These are phyloP conservation scores for Carpatolechia fugitivella DNA, from an alignment of 2,888 invertebrate genomes.

Conservation along the genomic window DNA sequence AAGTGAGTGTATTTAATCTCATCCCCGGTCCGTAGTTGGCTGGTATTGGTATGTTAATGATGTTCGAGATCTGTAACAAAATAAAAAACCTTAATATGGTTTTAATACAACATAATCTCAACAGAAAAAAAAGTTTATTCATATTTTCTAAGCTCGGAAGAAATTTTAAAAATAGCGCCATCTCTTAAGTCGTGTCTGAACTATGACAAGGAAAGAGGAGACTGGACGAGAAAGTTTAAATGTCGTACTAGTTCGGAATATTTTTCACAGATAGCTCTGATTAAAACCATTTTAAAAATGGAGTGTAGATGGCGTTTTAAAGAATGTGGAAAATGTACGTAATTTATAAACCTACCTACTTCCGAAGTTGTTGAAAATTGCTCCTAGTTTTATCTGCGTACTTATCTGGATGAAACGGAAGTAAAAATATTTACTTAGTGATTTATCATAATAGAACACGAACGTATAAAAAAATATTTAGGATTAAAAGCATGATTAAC, in stretches of 20 bases:
- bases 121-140: neutral
- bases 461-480: too few relatives aligned
- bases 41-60: conserved; percentile 47
- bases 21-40: neutral
- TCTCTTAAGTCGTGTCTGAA: conserved; percentile 21
- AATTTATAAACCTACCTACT: neutral
- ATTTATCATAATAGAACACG: neutral
- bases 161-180: conserved; percentile 26
- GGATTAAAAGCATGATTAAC: too few relatives aligned
- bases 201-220: neutral
- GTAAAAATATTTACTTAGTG: neutral
- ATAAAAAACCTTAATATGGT: neutral
- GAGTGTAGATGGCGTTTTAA: neutral
- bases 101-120: neutral
- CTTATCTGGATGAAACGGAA: conserved; percentile 1
- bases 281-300: neutral
- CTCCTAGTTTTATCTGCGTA: neutral
- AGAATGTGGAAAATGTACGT: neutral
- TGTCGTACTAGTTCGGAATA: neutral
- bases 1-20: neutral
- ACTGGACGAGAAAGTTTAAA: neutral
- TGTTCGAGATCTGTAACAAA: conserved; percentile 56
- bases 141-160: neutral
- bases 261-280: neutral
- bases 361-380: neutral